Evolutionary conservation across 2,888 invertebrate species (phyloP).

Genomic region (Gnatocerus cornutus): DNA sequence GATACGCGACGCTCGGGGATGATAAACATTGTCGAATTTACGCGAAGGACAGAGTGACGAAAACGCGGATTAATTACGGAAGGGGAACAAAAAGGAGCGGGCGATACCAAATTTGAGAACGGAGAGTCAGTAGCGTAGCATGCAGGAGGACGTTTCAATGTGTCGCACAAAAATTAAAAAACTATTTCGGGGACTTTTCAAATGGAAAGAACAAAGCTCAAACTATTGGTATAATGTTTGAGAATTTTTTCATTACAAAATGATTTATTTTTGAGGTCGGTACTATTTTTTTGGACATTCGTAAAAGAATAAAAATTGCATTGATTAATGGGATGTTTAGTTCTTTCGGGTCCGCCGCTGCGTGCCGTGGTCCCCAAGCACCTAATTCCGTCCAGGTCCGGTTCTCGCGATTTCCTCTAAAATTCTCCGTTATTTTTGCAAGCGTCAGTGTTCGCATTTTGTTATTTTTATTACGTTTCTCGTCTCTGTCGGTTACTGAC

Average conservation of each 20-base stretch:
- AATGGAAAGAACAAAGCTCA: too few species aligned
- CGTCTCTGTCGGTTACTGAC: conserved; percentile 68
- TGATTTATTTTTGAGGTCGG: too few species aligned
- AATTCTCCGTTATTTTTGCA: conserved; percentile 71
- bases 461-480: conserved; percentile 69
- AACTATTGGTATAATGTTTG: too few species aligned
- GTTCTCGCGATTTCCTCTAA: conserved; percentile 67
- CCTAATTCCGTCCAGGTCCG: neutral
- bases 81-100: neutral
- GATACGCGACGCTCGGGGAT: conserved; percentile 40
- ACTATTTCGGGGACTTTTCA: too few species aligned
- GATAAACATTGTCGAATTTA: conserved; percentile 67
- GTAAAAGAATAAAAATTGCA: too few species aligned
- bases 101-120: too few species aligned
- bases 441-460: conserved; percentile 68
- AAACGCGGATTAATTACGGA: conserved; percentile 40
- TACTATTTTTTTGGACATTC: too few species aligned
- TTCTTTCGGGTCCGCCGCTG: too few species aligned
- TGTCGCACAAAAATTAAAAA: too few species aligned
- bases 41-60: conserved; percentile 44
- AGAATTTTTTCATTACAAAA: too few species aligned
- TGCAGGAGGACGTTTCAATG: too few species aligned
- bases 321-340: too few species aligned
- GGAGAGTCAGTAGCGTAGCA: neutral
- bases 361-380: neutral